A percentile compares a stretch with the other conserved stretches of the same genome.
Conservation (phyloP, 1,140 invertebrate species). For the Phymastichus coffea region DNA sequence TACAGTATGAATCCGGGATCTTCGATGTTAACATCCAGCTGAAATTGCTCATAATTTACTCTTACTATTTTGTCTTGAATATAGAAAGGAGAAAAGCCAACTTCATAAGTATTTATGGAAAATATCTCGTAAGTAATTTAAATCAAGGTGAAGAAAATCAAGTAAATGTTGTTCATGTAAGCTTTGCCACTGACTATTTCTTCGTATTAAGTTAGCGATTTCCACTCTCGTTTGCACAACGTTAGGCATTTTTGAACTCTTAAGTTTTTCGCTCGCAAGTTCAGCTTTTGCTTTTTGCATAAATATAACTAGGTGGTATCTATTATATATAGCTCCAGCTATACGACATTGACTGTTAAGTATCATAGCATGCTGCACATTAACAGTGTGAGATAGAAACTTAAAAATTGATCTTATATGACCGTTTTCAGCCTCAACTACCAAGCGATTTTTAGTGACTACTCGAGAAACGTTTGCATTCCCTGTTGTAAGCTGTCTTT, state of each 20-base stretch:
- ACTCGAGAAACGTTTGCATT: slow-evolving; percentile 13
- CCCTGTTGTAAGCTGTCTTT: slow-evolving; percentile 5
- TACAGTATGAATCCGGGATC: too few relatives aligned
- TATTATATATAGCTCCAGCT: not conserved
- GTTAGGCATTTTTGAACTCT: slow-evolving; percentile 1
- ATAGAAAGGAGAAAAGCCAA: too few relatives aligned
- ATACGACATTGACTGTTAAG: slow-evolving; percentile 1
- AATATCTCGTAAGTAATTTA: too few relatives aligned
- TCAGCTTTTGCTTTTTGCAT: not conserved
- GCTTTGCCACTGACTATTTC: too few relatives aligned
- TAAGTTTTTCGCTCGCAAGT: not conserved
- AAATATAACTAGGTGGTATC: not conserved
- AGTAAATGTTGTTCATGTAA: too few relatives aligned
- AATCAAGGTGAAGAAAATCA: too few relatives aligned
- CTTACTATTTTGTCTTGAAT: too few relatives aligned
- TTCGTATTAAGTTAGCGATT: too few relatives aligned
- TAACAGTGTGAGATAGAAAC: slow-evolving; percentile 9
- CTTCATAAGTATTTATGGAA: too few relatives aligned
- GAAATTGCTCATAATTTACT: too few relatives aligned
- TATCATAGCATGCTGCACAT: not conserved
- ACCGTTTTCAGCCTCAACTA: slow-evolving; percentile 20
- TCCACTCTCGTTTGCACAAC: slow-evolving; percentile 20
- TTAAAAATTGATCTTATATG: slow-evolving; percentile 20
- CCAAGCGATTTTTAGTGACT: slow-evolving; percentile 21
- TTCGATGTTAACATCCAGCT: too few relatives aligned